Base-by-base conservation (phyloP, 2,113 vertebrate genomes). In the Bettongia penicillata region DNA sequence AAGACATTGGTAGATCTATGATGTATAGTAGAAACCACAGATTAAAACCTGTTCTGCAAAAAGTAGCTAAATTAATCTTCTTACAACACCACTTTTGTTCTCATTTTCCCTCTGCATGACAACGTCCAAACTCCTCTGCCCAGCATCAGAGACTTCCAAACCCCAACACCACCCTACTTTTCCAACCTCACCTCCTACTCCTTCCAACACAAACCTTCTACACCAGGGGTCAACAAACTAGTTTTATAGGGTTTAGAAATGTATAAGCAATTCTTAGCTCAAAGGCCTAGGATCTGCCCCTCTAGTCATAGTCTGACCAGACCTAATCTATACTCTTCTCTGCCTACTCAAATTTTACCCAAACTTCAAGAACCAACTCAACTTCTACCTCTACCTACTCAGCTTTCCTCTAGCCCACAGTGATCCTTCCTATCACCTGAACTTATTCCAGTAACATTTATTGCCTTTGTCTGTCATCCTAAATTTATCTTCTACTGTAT, bases 31-130 rank as follows among this genome's bases (percentile, higher is more conserved):
- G 19, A 2, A 9, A 94, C 53, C 24, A 77, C 94, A 96, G n/a
- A 95, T 96, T 94, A 97, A 97, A 97, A 93, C 48, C 26, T 43
- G 93, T 61, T 28, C 51, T 97, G 96, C 93, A 77, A 43, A 93
- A 10, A 92, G 89, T 0, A 25, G 47, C 91, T 57, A 95, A 51
- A 93, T 92, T 94, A 94, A 96, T 96, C 91, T 96, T 95, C 94
- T 91, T 91, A 95, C 57, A 95, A 96, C 89, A 53, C 23, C 61
- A 95, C n/a, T 92, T 96, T 91, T 84, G 95, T 93, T 49, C 68
- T 55, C 61, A 94, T 23, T 93, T 93, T 94, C 68, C 53, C 97
- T 95, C 91, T 84, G n/a, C 19, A 16, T 3, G 19, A 84, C 68
- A 68, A 61, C 7, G 14, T 77, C 16, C 16, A n/a, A 84, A 43